Percentiles rank a stretch among this genome's conserved stretches.
These are phyloP conservation scores for Sclerodermus sp. DNA, from an alignment of 2,888 invertebrate genomes.

Conservation along the genomic window DNA sequence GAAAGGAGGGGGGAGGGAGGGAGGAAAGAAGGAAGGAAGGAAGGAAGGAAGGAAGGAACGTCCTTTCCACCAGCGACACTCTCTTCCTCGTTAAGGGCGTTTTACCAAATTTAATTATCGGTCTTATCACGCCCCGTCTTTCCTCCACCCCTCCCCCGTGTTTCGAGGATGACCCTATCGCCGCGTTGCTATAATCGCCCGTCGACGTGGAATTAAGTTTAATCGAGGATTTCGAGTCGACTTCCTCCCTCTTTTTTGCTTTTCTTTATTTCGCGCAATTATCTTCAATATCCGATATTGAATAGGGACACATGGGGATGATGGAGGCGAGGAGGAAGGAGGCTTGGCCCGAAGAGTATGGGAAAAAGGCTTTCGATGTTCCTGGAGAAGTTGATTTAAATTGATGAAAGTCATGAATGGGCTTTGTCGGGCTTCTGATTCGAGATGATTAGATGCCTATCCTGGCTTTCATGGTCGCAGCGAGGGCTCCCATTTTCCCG, in stretches of 20 bases:
- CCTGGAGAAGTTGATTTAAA: constrained; percentile 12
- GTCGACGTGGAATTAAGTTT: too few relatives aligned
- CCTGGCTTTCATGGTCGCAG: constrained; percentile 18
- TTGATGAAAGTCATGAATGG: constrained; percentile 21
- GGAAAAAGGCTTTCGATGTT: neutral
- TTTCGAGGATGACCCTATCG: too few relatives aligned
- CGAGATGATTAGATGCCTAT: constrained; percentile 30
- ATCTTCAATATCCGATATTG: neutral
- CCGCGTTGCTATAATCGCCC: too few relatives aligned
- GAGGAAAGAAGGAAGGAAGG: too few relatives aligned
- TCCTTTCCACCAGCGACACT: neutral
- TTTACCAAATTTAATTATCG: constrained; percentile 31
- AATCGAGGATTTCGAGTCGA: too few relatives aligned
- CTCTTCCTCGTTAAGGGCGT: constrained; percentile 27
- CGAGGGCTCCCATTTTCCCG: constrained; percentile 36
- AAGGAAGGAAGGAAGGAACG: neutral
- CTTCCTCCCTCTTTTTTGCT: neutral
- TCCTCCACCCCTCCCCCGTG: too few relatives aligned
- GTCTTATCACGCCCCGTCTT: constrained; percentile 9
- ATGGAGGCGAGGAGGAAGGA: neutral
- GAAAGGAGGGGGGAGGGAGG: too few relatives aligned
- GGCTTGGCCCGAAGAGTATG: neutral
- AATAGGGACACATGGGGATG: neutral
- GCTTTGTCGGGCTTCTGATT: constrained; percentile 30
- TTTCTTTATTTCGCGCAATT: neutral